Conservation (phyloP, 2,113 vertebrate genomes). For the Myxocyprinus asiaticus region DNA sequence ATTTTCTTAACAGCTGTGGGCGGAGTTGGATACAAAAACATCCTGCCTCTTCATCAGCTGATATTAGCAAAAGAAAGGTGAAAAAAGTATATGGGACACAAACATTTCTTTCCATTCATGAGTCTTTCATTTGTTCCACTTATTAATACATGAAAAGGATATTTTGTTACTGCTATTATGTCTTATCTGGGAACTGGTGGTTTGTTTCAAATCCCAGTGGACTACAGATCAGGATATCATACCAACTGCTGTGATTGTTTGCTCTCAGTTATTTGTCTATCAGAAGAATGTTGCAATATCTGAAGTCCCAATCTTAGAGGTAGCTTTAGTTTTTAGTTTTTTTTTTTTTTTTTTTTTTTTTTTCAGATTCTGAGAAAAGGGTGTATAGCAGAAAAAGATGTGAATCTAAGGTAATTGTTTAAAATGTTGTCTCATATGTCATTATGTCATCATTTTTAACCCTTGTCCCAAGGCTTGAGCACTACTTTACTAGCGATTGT, state of each 20-base stretch:
- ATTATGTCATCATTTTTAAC: background rate
- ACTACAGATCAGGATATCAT: constrained; percentile 36
- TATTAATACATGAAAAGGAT: background rate
- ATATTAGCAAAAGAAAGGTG: background rate
- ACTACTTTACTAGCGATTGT: background rate
- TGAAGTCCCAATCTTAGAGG: constrained; percentile 14
- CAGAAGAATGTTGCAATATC: constrained; percentile 32
- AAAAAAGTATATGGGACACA: background rate
- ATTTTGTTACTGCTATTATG: background rate
- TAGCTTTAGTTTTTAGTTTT: background rate
- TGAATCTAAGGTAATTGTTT: background rate
- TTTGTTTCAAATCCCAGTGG: constrained; percentile 55
- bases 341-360: too few relatives aligned
- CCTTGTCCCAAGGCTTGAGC: background rate
- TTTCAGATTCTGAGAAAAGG: constrained; percentile 43
- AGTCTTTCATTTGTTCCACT: background rate
- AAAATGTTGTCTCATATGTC: background rate
- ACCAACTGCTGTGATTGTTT: background rate
- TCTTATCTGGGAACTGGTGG: background rate
- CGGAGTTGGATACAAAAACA: constrained; percentile 40
- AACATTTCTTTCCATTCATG: background rate
- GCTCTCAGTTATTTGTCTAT: constrained; percentile 2
- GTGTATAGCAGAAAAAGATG: constrained; percentile 26
- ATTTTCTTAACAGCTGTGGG: background rate
- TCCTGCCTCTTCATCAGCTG: constrained; percentile 46